Evolutionary conservation across 2,888 invertebrate species (phyloP).

Genomic region (Drosophila diplacantha): DNA sequence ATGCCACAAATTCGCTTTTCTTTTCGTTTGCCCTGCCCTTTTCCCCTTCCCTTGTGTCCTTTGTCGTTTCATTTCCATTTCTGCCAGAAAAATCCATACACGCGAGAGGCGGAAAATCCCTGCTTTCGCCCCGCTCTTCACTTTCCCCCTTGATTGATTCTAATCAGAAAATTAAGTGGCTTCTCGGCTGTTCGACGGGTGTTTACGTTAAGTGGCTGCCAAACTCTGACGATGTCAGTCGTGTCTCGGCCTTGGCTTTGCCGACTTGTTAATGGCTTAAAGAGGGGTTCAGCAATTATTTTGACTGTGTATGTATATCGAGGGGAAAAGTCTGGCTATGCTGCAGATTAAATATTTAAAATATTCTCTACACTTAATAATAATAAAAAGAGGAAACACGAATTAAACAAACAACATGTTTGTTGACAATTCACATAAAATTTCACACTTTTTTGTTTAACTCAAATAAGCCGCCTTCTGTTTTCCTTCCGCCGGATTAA

Average conservation of each 20-base stretch:
- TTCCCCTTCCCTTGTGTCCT: conserved; percentile 20
- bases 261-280: not conserved
- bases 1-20: conserved; percentile 37
- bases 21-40: conserved; percentile 7
- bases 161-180: conserved; percentile 73
- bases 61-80: conserved; percentile 54
- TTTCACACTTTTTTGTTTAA: not conserved
- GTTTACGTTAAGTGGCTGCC: conserved; percentile 8
- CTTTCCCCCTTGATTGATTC: conserved; percentile 67
- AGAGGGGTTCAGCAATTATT: not conserved
- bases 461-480: not conserved
- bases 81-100: conserved; percentile 38
- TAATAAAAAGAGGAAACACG: not conserved
- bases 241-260: not conserved
- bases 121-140: conserved; percentile 42
- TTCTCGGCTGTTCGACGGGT: conserved; percentile 31
- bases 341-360: not conserved
- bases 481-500: not conserved
- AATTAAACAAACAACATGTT: not conserved
- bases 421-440: not conserved
- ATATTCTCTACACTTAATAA: not conserved
- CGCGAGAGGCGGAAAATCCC: conserved; percentile 18
- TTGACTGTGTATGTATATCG: not conserved
- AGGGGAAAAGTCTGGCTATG: not conserved
- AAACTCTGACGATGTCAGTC: not conserved